phyloP scores from a whole-genome alignment of 2,888 invertebrate genomes.

The Stenolophus ochropezus region DNA sequence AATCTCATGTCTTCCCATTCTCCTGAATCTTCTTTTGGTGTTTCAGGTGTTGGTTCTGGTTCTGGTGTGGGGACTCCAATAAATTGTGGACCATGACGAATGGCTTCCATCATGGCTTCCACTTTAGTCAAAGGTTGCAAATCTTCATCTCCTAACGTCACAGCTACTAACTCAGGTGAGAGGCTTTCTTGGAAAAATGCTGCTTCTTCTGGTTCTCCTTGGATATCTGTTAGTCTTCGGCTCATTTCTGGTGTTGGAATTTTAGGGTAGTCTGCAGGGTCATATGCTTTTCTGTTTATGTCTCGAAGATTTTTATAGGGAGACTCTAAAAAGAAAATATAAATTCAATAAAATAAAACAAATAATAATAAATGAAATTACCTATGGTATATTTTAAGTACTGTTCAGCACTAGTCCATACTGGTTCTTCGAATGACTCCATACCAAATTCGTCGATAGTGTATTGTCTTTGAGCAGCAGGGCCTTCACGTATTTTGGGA shows the following conservation, averaged over 20 bases:
- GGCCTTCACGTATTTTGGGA: constrained; percentile 61
- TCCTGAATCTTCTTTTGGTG: constrained; percentile 10
- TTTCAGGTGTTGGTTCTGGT: neutral
- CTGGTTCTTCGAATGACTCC: constrained; percentile 54
- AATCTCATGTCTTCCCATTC: constrained; percentile 15
- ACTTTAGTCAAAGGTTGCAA: neutral
- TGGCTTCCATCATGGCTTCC: constrained; percentile 17
- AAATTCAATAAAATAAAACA: neutral
- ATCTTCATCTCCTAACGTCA: constrained; percentile 34
- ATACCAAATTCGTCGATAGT: constrained; percentile 63
- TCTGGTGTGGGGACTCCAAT: neutral
- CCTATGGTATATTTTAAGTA: constrained; percentile 55
- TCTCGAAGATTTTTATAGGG: neutral
- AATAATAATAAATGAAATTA: neutral
- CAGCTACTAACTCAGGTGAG: constrained; percentile 48
- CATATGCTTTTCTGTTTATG: constrained; percentile 8
- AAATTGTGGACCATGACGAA: constrained; percentile 14
- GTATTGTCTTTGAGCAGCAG: constrained; percentile 60
- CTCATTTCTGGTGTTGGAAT: constrained; percentile 48
- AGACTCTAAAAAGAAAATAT: neutral
- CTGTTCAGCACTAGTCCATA: constrained; percentile 61
- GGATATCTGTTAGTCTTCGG: constrained; percentile 56
- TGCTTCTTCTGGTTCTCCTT: constrained; percentile 48
- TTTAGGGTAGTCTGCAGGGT: constrained; percentile 25
- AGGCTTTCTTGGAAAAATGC: constrained; percentile 59